phyloP scores from a whole-genome alignment of 2,797 vertebrate species.

The Syndactyla subalaris region DNA sequence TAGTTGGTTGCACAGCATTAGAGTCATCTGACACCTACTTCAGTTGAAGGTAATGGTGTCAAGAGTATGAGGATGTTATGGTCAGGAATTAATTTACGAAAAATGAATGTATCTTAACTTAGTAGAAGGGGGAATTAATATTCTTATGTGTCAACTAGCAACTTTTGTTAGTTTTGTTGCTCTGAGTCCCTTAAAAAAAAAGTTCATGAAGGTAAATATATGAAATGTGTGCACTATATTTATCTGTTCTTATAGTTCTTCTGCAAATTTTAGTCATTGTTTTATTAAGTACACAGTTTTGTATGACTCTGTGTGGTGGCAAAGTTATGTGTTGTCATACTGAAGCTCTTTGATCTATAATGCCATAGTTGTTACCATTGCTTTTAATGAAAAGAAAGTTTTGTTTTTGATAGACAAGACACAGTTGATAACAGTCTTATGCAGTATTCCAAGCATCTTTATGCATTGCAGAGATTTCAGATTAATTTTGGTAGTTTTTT shows the following conservation, averaged over 20 bases:
- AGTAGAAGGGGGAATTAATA: neutral
- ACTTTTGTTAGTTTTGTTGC: neutral
- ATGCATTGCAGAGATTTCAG: neutral
- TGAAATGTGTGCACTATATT: fast-evolving
- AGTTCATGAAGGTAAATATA: neutral
- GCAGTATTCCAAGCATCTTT: neutral
- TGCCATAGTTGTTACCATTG: neutral
- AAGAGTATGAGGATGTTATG: neutral
- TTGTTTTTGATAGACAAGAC: neutral
- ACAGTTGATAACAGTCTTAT: neutral
- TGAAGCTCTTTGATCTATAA: neutral
- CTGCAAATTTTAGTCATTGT: neutral
- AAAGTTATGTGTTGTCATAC: neutral
- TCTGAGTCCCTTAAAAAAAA: neutral
- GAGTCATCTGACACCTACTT: neutral
- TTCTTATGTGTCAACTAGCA: neutral
- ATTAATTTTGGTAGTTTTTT: neutral
- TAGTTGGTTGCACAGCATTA: neutral
- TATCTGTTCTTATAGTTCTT: neutral
- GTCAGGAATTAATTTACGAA: neutral
- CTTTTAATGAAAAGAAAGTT: neutral
- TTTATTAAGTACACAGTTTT: neutral
- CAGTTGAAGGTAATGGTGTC: neutral
- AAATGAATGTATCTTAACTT: neutral
- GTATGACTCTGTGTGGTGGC: neutral